phyloP scores from a whole-genome alignment of 2,797 vertebrate species.

The Fringilla coelebs region DNA sequence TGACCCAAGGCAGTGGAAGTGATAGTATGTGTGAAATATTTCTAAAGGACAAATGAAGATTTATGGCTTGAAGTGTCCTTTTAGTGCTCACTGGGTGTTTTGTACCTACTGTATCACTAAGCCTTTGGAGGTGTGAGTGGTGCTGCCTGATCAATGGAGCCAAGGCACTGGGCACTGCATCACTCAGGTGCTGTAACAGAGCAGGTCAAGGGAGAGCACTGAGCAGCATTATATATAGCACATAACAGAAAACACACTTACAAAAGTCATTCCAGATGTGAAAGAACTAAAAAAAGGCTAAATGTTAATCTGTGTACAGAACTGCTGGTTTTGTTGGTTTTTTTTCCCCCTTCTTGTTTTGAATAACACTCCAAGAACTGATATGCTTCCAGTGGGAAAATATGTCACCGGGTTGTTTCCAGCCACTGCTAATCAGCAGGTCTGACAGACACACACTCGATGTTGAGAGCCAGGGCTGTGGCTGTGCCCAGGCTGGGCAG shows the following conservation, averaged over 20 bases:
- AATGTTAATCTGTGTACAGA: neutral
- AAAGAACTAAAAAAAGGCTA: neutral
- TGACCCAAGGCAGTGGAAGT: constrained; percentile 13
- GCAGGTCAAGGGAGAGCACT: neutral
- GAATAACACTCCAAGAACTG: neutral
- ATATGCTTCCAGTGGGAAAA: neutral
- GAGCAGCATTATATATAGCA: neutral
- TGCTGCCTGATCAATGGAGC: neutral
- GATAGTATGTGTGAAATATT: constrained; percentile 33
- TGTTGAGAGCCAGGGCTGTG: neutral
- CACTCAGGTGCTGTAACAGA: neutral
- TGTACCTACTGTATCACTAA: neutral
- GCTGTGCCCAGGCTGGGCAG: neutral
- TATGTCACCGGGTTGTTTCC: neutral
- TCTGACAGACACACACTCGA: neutral
- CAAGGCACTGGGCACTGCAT: neutral
- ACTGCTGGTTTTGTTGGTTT: neutral
- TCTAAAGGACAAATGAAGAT: constrained; percentile 52
- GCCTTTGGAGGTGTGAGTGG: neutral
- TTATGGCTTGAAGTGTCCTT: constrained; percentile 25
- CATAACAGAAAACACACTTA: neutral
- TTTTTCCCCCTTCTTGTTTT: neutral
- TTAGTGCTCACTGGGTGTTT: neutral
- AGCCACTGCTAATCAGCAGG: neutral
- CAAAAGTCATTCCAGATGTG: neutral